These are phyloP conservation scores for Diaprepes abbreviatus DNA, from an alignment of 2,888 invertebrate genomes.

Conservation along the genomic window DNA sequence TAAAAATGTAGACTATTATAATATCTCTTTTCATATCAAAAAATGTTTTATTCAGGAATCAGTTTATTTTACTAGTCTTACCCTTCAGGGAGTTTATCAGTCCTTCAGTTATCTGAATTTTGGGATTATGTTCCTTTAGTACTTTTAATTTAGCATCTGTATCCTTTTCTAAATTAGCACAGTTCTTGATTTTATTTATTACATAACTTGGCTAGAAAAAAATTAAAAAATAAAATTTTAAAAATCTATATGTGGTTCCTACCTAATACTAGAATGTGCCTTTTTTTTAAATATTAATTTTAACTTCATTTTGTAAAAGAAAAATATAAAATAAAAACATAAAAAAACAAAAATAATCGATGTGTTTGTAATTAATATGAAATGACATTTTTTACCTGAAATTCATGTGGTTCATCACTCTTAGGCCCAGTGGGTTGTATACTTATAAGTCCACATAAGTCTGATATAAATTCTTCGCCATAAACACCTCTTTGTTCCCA, in stretches of 20 bases:
- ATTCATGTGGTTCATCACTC: constrained; percentile 79
- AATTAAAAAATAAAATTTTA: too few relatives aligned
- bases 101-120: constrained; percentile 78
- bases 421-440: constrained; percentile 80
- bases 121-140: constrained; percentile 78
- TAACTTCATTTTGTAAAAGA: too few relatives aligned
- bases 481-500: constrained; percentile 96
- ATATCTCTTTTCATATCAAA: too few relatives aligned
- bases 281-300: too few relatives aligned
- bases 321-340: too few relatives aligned
- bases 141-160: constrained; percentile 79
- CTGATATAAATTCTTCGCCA: constrained; percentile 89
- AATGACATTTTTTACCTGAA: constrained; percentile 78
- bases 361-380: too few relatives aligned
- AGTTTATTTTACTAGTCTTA: constrained; percentile 61
- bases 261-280: too few relatives aligned
- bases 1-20: too few relatives aligned
- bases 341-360: too few relatives aligned
- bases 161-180: constrained; percentile 80
- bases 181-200: constrained; percentile 81
- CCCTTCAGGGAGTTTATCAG: constrained; percentile 87
- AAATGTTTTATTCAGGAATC: too few relatives aligned
- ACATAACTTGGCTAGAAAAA: constrained; percentile 77
- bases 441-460: constrained; percentile 86
- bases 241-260: too few relatives aligned